Conservation (phyloP, 2,888 invertebrate species). For the Cantharis flavilabris region DNA sequence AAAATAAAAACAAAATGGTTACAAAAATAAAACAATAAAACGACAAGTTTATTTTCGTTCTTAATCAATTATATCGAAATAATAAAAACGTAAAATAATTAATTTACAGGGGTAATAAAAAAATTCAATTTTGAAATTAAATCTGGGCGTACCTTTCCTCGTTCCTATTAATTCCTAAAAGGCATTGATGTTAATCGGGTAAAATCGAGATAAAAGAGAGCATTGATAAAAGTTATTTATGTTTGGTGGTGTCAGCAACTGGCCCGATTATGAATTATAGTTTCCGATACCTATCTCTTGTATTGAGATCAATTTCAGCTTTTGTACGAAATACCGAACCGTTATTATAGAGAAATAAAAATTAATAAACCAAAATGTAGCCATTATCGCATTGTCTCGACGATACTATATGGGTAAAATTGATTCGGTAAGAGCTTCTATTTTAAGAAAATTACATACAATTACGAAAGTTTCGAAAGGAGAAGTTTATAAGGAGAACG, state of each 20-base stretch:
- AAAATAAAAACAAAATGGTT: background rate
- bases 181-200: slow-evolving; percentile 37
- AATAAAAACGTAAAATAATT: slow-evolving; percentile 6
- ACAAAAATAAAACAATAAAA: background rate
- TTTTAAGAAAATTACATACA: background rate
- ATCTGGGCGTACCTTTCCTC: slow-evolving; percentile 30
- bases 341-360: background rate
- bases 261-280: slow-evolving; percentile 41
- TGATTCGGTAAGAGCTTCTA: background rate
- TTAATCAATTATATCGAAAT: background rate
- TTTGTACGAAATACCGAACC: background rate
- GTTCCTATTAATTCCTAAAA: slow-evolving; percentile 41
- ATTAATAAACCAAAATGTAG: background rate
- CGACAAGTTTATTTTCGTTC: background rate
- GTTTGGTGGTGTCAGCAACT: slow-evolving; percentile 42
- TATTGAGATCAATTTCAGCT: slow-evolving; percentile 19
- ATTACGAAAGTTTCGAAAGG: background rate
- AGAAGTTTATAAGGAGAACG: background rate
- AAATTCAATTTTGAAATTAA: slow-evolving; percentile 34
- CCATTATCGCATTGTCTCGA: background rate
- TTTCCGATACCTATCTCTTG: slow-evolving; percentile 35
- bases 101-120: slow-evolving; percentile 16
- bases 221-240: slow-evolving; percentile 45
- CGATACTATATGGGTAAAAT: background rate
- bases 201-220: slow-evolving; percentile 41